Evolutionary conservation across 2,797 vertebrate genomes (phyloP).

Genomic region (Anguilla anguilla): DNA sequence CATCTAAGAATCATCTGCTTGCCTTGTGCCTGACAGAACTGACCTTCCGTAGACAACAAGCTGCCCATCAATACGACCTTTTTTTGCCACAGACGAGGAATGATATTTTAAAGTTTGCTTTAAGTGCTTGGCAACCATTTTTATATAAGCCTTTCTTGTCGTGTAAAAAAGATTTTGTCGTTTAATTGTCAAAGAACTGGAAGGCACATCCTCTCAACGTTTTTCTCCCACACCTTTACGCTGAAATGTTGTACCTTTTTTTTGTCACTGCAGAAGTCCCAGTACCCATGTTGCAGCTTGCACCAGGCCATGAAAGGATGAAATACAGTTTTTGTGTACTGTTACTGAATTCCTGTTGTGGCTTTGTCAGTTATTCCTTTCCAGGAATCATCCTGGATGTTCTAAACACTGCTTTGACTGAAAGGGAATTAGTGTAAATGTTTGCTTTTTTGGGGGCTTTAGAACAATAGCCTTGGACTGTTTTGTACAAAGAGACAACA

Average conservation of each 20-base stretch:
- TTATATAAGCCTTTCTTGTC: not conserved
- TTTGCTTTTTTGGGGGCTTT: conserved; percentile 39
- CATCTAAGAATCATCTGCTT: not conserved
- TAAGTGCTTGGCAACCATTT: not conserved
- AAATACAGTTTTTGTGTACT: conserved; percentile 32
- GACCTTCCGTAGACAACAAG: not conserved
- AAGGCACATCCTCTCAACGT: not conserved
- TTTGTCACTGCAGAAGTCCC: conserved; percentile 21
- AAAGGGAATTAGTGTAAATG: conserved; percentile 53
- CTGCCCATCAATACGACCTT: not conserved
- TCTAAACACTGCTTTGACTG: conserved; percentile 43
- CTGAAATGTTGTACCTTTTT: not conserved
- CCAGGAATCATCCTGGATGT: conserved; percentile 39
- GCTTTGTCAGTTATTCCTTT: conserved; percentile 30
- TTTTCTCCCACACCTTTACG: not conserved
- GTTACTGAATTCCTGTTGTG: conserved; percentile 35
- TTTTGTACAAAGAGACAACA: conserved; percentile 47
- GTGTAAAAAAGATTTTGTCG: not conserved
- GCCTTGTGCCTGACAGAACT: not conserved
- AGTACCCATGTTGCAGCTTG: conserved; percentile 19
- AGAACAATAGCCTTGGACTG: conserved; percentile 41
- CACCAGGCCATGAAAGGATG: conserved; percentile 30
- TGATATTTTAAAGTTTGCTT: not conserved
- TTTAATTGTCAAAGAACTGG: not conserved
- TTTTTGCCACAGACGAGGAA: not conserved